These are phyloP conservation scores for Punctoribates punctum DNA, from an alignment of 2,888 invertebrate species.

Conservation along the genomic window DNA sequence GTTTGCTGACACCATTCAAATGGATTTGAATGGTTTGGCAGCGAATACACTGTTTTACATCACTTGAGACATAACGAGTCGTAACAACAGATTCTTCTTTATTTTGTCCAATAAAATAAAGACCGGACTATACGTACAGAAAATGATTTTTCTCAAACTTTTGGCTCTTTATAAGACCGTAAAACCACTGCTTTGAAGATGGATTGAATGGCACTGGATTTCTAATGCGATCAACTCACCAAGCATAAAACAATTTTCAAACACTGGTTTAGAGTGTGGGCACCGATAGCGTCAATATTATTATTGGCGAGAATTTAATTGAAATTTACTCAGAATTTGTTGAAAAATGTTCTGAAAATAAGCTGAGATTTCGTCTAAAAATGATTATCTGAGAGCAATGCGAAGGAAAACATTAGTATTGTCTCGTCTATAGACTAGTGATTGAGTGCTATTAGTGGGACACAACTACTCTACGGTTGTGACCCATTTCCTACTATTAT, in stretches of 20 bases:
- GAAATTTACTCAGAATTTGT: neutral
- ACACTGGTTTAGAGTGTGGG: neutral
- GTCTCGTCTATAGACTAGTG: conserved; percentile 30
- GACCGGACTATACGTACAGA: neutral
- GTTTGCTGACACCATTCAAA: conserved; percentile 31
- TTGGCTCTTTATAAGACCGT: neutral
- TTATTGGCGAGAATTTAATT: neutral
- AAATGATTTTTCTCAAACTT: neutral
- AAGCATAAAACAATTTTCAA: neutral
- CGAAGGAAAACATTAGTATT: conserved; percentile 2
- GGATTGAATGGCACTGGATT: neutral
- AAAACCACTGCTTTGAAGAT: neutral
- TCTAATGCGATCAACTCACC: too few relatives aligned
- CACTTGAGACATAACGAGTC: conserved; percentile 19
- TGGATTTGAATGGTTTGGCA: neutral
- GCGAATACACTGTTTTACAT: neutral
- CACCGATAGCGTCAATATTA: neutral
- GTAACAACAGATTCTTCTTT: neutral
- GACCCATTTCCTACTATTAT: conserved; percentile 36
- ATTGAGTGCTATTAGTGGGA: conserved; percentile 28
- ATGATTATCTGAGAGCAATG: neutral
- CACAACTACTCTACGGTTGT: conserved; percentile 30
- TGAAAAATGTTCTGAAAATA: neutral
- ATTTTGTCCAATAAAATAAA: neutral
- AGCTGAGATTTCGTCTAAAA: neutral